Percentiles rank a stretch among this genome's conserved stretches.
Conservation (phyloP, 2,113 vertebrate species). For the Bambusicola thoracicus region DNA sequence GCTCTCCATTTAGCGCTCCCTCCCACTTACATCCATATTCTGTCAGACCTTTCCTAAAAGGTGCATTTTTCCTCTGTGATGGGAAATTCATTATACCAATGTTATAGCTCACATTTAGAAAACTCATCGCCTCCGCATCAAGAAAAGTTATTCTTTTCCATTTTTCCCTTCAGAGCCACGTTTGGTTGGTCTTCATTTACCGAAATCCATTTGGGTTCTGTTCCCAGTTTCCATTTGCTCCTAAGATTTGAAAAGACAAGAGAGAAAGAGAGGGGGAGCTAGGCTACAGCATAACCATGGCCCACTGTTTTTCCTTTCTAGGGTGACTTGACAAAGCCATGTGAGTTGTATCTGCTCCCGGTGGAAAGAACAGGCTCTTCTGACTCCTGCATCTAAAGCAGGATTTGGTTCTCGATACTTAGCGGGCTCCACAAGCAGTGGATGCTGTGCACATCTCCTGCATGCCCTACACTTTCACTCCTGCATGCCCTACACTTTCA, state of each 20-base stretch:
- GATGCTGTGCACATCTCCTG: background rate
- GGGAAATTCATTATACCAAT: background rate
- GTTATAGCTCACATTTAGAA: background rate
- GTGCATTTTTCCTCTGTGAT: background rate
- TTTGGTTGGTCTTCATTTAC: background rate
- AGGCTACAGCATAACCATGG: background rate
- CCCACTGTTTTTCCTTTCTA: background rate
- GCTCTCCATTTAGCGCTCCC: background rate
- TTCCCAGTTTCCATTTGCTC: background rate
- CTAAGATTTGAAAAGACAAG: background rate
- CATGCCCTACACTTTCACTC: background rate
- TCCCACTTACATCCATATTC: fast-evolving
- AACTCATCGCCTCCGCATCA: background rate
- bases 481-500: background rate
- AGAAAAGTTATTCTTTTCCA: background rate
- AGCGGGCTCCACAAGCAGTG: background rate
- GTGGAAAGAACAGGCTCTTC: background rate
- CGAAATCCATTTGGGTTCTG: background rate
- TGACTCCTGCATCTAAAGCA: background rate
- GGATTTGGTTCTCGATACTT: background rate
- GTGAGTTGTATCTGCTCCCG: background rate
- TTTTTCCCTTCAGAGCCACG: fast-evolving
- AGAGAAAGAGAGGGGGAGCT: background rate
- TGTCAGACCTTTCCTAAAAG: background rate
- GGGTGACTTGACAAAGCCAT: background rate